These are phyloP conservation scores for Syndactyla subalaris DNA, from an alignment of 2,797 vertebrate species.

Conservation along the genomic window DNA sequence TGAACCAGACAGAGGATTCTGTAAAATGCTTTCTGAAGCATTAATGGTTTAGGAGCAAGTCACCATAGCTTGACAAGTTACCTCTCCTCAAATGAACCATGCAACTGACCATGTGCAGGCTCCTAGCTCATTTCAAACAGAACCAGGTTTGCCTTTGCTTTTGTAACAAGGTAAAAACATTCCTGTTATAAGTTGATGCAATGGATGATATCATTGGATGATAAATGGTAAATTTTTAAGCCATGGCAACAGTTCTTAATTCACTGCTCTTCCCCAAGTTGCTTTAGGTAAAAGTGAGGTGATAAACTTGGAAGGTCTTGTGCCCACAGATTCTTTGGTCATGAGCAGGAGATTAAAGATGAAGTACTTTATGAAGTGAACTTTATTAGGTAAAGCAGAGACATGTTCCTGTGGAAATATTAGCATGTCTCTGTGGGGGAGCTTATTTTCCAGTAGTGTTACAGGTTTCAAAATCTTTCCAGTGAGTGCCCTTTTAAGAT, in stretches of 20 bases:
- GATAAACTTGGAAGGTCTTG: background rate
- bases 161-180: background rate
- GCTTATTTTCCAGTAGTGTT: background rate
- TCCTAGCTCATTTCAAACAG: background rate
- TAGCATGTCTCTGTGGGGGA: background rate
- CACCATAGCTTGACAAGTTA: background rate
- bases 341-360: background rate
- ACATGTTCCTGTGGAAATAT: background rate
- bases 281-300: background rate
- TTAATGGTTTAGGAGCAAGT: constrained; percentile 49
- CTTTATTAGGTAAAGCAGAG: background rate
- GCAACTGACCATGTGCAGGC: too few species aligned
- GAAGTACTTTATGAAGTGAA: background rate
- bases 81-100: background rate
- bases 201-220: too few species aligned
- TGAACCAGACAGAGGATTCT: constrained; percentile 24
- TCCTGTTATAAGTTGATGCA: accelerated
- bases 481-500: background rate
- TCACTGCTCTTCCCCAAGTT: background rate
- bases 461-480: background rate
- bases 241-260: background rate
- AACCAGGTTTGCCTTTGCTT: background rate
- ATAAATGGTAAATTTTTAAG: background rate
- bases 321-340: background rate
- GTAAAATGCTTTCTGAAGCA: constrained; percentile 30